These are phyloP conservation scores for Eublepharis macularius DNA, from an alignment of 2,113 vertebrate species.

Conservation along the genomic window DNA sequence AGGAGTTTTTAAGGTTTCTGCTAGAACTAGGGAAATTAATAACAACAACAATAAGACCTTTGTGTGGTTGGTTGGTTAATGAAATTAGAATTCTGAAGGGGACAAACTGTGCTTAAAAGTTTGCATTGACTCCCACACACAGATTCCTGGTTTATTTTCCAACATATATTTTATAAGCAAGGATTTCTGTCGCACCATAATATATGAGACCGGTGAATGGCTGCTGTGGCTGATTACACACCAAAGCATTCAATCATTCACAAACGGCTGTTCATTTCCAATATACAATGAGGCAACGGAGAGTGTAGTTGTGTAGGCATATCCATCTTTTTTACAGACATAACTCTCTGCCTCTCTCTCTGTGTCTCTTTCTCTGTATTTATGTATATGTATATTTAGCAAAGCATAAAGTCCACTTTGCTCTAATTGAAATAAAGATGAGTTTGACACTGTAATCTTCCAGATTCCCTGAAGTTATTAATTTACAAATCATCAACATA, in stretches of 20 bases:
- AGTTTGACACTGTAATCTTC: neutral
- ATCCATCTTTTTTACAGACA: slow-evolving; percentile 15
- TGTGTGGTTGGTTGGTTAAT: slow-evolving; percentile 36
- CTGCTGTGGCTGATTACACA: slow-evolving; percentile 38
- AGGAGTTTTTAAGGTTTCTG: slow-evolving; percentile 45
- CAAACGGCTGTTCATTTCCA: slow-evolving; percentile 28
- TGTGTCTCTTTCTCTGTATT: neutral
- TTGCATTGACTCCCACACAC: slow-evolving; percentile 10
- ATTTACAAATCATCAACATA: neutral
- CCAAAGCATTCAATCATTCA: slow-evolving; percentile 33
- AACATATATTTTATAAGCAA: slow-evolving; percentile 37
- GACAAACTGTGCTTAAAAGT: slow-evolving; percentile 38
- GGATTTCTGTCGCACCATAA: slow-evolving; percentile 49
- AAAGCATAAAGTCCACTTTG: neutral
- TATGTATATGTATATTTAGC: neutral
- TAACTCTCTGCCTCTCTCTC: neutral
- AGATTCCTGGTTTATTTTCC: neutral
- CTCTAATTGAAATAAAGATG: neutral
- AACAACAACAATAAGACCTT: slow-evolving; percentile 18
- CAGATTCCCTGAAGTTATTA: neutral
- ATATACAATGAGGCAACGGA: neutral
- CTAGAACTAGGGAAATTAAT: slow-evolving; percentile 37
- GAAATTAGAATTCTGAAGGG: slow-evolving; percentile 45
- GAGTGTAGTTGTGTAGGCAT: neutral
- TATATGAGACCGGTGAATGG: slow-evolving; percentile 22